Evolutionary conservation across 1,140 invertebrate species (phyloP), one percentile per base, ranked within the genome.

Genomic region (Hestina assimilis): DNA sequence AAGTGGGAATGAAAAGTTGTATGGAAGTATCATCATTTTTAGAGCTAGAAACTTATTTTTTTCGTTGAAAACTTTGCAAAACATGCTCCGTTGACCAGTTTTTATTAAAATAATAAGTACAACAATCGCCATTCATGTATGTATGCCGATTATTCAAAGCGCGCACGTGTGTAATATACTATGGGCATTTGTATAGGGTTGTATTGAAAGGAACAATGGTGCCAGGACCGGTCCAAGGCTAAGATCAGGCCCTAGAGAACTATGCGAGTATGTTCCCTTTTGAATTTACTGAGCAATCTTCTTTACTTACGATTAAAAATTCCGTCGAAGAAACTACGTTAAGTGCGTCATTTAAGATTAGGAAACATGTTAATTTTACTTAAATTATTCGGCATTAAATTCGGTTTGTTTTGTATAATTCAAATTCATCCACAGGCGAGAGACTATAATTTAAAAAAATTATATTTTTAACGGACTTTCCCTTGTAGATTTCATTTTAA

Each of bases 81-180:
- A 23, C 31, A 23, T 21, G 11, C 9, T 17, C 20, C 31, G 15
- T 38, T 59, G 47, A 51, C 56, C 56, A 45, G 47, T 51, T 33
- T 41, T 38, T 38, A 15, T 35, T n/a, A 52, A 33, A 51, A 59
- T 35, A 51, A 33, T 11, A 23, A 41, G 26, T 33, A 53, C 41
- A 35, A 51, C 52, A 51, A 41, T 19, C 11, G 12, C 41, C 31
- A 48, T 59, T 59, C 41, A 59, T 29, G 47, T 48, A 29, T 9
- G 33, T 17, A 38, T 20, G 33, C 33, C 33, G 52, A 21, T 45
- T 54, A 35, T 54, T 41, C 33, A 48, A 50, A 51, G 45, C 19
- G 43, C 59, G 65, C 60, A 63, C 53, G 48, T 66, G 63, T 66
- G 59, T 61, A 52, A 12, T 58, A 53, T 53, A 52, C 42, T 58